These are phyloP conservation scores for Vipera ursinii DNA, from an alignment of 2,797 vertebrate genomes.

Conservation along the genomic window DNA sequence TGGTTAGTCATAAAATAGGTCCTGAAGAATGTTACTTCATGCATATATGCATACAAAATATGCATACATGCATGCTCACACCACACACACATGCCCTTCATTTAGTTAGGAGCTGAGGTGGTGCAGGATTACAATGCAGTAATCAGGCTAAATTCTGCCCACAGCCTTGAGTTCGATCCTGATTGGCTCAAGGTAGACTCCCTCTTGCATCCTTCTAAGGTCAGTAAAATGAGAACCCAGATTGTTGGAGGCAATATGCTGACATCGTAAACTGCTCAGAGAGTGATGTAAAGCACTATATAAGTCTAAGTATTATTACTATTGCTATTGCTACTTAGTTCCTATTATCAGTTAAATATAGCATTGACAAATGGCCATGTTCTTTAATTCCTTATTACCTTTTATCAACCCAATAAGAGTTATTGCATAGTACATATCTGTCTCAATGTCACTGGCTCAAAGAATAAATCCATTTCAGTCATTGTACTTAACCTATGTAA, in stretches of 20 bases:
- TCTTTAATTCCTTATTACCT: background rate
- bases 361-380: background rate
- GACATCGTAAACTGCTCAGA: background rate
- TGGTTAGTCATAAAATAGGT: background rate
- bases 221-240: background rate
- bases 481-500: background rate
- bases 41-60: background rate
- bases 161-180: background rate
- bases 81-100: background rate
- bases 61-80: background rate
- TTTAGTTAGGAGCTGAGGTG: background rate
- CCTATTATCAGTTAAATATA: background rate
- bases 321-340: background rate
- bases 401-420: background rate
- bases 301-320: background rate
- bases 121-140: background rate
- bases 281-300: background rate
- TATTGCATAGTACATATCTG: background rate
- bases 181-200: background rate
- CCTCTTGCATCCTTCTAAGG: background rate
- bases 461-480: background rate
- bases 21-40: background rate
- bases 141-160: background rate
- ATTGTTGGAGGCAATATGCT: background rate
- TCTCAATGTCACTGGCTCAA: background rate